A percentile compares a stretch with the other conserved stretches of the same genome.
Evolutionary conservation across 2,113 vertebrate species (phyloP).

Genomic region (Catharus minimus): DNA sequence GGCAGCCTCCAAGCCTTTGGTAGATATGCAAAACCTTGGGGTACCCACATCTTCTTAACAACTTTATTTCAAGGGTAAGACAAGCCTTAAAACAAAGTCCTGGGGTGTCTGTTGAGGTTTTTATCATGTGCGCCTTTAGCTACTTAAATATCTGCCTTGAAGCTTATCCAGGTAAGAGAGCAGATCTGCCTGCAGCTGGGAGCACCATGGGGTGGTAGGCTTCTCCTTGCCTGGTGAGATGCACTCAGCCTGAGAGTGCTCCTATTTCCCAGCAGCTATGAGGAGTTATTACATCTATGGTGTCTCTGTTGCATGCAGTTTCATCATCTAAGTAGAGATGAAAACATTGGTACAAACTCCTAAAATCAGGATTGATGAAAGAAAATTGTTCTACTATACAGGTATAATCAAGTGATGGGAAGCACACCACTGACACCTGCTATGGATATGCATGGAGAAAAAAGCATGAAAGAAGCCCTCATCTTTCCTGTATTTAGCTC

Average conservation of each 20-base stretch:
- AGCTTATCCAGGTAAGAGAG: not conserved
- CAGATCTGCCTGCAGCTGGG: not conserved
- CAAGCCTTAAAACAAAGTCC: not conserved
- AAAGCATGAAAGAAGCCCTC: not conserved
- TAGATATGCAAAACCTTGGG: not conserved
- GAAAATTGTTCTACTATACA: not conserved
- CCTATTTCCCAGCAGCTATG: not conserved
- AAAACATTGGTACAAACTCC: not conserved
- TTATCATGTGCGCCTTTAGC: not conserved
- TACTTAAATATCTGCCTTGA: not conserved
- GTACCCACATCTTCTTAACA: not conserved
- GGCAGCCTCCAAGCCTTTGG: not conserved
- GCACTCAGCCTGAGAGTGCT: not conserved
- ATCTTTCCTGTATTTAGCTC: not conserved
- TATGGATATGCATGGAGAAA: not conserved
- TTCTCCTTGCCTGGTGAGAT: not conserved
- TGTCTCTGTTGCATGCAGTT: not conserved
- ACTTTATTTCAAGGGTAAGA: not conserved
- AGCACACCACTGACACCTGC: not conserved
- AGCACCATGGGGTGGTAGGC: not conserved
- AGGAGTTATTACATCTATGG: not conserved
- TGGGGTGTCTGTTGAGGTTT: not conserved
- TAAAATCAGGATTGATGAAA: not conserved
- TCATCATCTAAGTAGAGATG: not conserved
- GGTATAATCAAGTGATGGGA: not conserved